Percentiles rank a stretch among this genome's conserved stretches.
Conservation (phyloP, 2,797 vertebrate genomes). For the Poeciliopsis infans region DNA sequence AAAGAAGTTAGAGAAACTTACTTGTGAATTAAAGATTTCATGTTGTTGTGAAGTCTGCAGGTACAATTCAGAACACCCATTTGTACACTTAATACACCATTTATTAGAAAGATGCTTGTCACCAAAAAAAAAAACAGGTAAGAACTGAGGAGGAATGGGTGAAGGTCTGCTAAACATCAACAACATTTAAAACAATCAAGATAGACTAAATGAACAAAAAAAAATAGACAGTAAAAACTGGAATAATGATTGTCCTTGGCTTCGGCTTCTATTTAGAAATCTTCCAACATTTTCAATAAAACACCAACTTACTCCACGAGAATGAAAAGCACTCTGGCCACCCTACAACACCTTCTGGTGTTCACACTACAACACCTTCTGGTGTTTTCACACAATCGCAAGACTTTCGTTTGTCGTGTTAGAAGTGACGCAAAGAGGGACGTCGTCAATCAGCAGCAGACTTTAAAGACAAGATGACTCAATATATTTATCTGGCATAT, state of each 20-base stretch:
- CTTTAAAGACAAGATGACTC: slow-evolving; percentile 50
- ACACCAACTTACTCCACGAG: slow-evolving; percentile 50
- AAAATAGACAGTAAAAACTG: background rate
- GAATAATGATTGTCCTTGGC: background rate
- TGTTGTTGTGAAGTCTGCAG: background rate
- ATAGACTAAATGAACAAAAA: background rate
- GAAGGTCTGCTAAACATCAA: background rate
- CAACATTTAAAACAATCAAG: background rate
- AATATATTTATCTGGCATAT: slow-evolving; percentile 39
- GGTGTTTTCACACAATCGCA: slow-evolving; percentile 66
- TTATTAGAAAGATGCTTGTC: background rate
- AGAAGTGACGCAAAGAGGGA: slow-evolving; percentile 66
- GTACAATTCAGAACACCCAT: background rate
- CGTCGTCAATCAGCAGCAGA: slow-evolving; percentile 64
- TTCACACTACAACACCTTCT: slow-evolving; percentile 51
- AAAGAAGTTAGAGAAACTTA: slow-evolving; percentile 6
- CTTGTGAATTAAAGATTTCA: background rate
- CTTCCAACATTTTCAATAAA: slow-evolving; percentile 48
- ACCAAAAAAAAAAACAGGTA: background rate
- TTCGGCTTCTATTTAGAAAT: slow-evolving; percentile 23
- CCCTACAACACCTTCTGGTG: slow-evolving; percentile 59
- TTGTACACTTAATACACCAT: background rate
- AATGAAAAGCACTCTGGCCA: slow-evolving; percentile 50
- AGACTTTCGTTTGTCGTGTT: slow-evolving; percentile 61
- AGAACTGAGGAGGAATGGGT: background rate